A percentile compares a stretch with the other conserved stretches of the same genome.
phyloP scores from a whole-genome alignment of 2,888 invertebrate species.

The Chrysopilus asiliformis region DNA sequence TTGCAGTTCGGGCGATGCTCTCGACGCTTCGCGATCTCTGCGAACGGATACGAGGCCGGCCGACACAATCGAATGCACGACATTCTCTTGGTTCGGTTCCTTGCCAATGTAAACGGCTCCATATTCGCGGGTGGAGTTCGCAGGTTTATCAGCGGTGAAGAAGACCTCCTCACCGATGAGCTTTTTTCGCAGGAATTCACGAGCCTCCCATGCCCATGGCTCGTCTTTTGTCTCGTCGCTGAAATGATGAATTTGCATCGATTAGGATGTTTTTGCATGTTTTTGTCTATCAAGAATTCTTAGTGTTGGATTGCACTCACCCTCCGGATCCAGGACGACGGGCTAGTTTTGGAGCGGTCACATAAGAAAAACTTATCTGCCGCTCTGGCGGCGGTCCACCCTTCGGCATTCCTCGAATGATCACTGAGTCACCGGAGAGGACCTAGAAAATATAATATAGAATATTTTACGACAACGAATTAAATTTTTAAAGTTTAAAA shows the following conservation, averaged over 20 bases:
- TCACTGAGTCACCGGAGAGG: slow-evolving; percentile 89
- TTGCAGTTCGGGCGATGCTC: slow-evolving; percentile 49
- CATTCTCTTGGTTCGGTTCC: slow-evolving; percentile 71
- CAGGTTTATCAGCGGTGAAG: slow-evolving; percentile 72
- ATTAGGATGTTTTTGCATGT: too few species aligned
- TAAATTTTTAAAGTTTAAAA: too few species aligned
- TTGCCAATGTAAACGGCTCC: slow-evolving; percentile 76
- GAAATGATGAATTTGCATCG: too few species aligned
- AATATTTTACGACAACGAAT: too few species aligned
- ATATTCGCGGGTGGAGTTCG: slow-evolving; percentile 74
- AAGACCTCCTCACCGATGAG: slow-evolving; percentile 81
- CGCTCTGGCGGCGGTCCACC: slow-evolving; percentile 86
- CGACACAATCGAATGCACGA: slow-evolving; percentile 73
- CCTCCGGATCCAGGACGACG: slow-evolving; percentile 44
- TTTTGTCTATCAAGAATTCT: too few species aligned
- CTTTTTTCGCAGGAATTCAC: slow-evolving; percentile 87
- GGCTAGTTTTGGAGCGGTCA: slow-evolving; percentile 84
- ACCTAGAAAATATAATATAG: slow-evolving; percentile 52
- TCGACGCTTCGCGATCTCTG: slow-evolving; percentile 45
- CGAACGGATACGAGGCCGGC: slow-evolving; percentile 83
- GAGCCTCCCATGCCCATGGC: slow-evolving; percentile 94
- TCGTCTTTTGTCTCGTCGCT: slow-evolving; percentile 68
- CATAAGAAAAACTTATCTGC: slow-evolving; percentile 77
- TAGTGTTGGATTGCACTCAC: too few species aligned
- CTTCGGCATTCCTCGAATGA: slow-evolving; percentile 72